phyloP scores from a whole-genome alignment of 1,140 invertebrate species.

The Bradysia coprophila region DNA sequence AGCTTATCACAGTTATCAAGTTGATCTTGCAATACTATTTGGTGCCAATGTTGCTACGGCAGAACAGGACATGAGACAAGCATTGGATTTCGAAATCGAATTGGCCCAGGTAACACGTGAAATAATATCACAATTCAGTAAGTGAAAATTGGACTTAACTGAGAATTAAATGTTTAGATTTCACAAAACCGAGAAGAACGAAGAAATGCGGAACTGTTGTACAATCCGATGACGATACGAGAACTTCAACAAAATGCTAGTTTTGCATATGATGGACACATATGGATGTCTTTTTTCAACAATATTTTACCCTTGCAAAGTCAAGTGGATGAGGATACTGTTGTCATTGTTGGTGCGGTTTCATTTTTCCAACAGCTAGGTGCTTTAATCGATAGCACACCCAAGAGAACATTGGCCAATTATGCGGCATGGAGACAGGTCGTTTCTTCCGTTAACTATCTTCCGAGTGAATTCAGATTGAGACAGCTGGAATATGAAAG shows the following conservation, averaged over 20 bases:
- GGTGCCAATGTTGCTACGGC: slow-evolving; percentile 29
- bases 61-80: slow-evolving; percentile 29
- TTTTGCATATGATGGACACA: slow-evolving; percentile 23
- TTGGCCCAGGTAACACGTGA: slow-evolving; percentile 32
- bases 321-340: slow-evolving; percentile 22
- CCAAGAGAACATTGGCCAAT: slow-evolving; percentile 40
- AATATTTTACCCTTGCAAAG: slow-evolving; percentile 26
- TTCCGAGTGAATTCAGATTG: slow-evolving; percentile 31
- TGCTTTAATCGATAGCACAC: slow-evolving; percentile 27
- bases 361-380: slow-evolving; percentile 35
- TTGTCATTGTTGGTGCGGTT: slow-evolving; percentile 38
- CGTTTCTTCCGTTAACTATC: slow-evolving; percentile 29
- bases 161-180: slow-evolving; percentile 27
- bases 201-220: slow-evolving; percentile 40
- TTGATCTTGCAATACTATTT: slow-evolving; percentile 32
- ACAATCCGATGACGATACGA: slow-evolving; percentile 40
- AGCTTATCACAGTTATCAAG: slow-evolving; percentile 21
- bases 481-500: slow-evolving; percentile 32
- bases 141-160: slow-evolving; percentile 30
- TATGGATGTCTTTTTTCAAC: slow-evolving; percentile 30
- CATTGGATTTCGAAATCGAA: slow-evolving; percentile 38
- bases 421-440: slow-evolving; percentile 41
- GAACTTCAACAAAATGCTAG: slow-evolving; percentile 29
- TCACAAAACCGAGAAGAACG: slow-evolving; percentile 39
- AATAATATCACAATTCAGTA: slow-evolving; percentile 6